Conservation (phyloP, 2,113 vertebrate species). For the Hippopotamus amphibius region DNA sequence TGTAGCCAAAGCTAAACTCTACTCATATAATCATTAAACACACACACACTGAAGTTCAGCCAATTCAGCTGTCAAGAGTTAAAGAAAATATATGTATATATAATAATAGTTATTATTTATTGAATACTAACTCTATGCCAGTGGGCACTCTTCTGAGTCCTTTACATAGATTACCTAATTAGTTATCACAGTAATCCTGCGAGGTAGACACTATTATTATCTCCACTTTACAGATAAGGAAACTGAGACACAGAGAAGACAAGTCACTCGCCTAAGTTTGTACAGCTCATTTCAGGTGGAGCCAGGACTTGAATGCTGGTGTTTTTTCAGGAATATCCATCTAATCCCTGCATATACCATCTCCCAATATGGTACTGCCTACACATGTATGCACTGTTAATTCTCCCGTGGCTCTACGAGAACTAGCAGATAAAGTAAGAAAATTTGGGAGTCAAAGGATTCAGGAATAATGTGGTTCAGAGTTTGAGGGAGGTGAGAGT, state of each 20-base stretch:
- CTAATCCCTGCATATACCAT: not conserved
- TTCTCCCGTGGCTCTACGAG: not conserved
- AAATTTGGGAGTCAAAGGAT: not conserved
- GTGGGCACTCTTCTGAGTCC: not conserved
- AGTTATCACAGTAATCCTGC: not conserved
- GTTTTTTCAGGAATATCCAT: not conserved
- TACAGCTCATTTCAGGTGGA: not conserved
- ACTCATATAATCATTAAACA: not conserved
- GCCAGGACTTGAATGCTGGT: not conserved
- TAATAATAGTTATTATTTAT: not conserved
- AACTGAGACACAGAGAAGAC: not conserved
- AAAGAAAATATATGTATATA: not conserved
- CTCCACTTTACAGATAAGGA: not conserved
- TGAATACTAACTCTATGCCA: not conserved
- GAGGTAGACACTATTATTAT: not conserved
- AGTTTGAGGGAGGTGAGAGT: not conserved
- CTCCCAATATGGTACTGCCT: not conserved
- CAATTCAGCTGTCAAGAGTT: not conserved
- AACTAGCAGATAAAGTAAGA: not conserved
- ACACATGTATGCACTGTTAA: fast-evolving
- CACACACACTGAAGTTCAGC: not conserved
- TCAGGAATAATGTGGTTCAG: not conserved
- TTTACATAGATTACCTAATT: not conserved
- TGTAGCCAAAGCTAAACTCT: not conserved
- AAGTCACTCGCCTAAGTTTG: not conserved